These are phyloP conservation scores for Anoplius nigerrimus DNA, from an alignment of 2,888 invertebrate genomes.

Conservation along the genomic window DNA sequence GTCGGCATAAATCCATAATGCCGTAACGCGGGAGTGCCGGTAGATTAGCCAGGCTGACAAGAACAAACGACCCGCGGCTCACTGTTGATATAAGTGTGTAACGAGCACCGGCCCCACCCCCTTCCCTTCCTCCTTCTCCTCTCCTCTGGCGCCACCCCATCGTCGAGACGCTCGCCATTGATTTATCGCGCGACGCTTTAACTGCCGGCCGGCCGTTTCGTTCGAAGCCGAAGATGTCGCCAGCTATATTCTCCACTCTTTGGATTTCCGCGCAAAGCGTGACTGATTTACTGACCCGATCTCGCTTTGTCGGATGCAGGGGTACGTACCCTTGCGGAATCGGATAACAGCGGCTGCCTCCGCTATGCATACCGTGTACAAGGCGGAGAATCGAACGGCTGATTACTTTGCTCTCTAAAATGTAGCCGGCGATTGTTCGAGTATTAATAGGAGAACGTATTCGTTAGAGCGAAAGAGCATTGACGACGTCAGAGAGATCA, in stretches of 20 bases:
- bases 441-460: not conserved
- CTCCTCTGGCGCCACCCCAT: slow-evolving; percentile 12
- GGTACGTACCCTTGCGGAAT: no score
- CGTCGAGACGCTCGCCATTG: slow-evolving; percentile 31
- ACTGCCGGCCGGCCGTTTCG: slow-evolving; percentile 17
- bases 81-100: slow-evolving; percentile 44
- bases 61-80: slow-evolving; percentile 50
- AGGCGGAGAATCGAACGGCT: no score
- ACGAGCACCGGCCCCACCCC: slow-evolving; percentile 26
- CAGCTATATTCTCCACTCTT: not conserved
- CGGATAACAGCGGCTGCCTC: no score
- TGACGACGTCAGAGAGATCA: not conserved
- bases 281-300: no score
- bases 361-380: no score
- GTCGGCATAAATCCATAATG: slow-evolving; percentile 51
- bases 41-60: slow-evolving; percentile 52
- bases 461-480: not conserved
- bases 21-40: slow-evolving; percentile 38
- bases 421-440: no score
- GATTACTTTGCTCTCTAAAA: no score
- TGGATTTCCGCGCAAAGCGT: no score
- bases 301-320: no score
- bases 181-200: slow-evolving; percentile 49
- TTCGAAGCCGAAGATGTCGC: no score
- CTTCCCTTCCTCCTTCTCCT: not conserved